These are phyloP conservation scores for Oscheius sp. DNA, from an alignment of 2,888 invertebrate species.

Conservation along the genomic window DNA sequence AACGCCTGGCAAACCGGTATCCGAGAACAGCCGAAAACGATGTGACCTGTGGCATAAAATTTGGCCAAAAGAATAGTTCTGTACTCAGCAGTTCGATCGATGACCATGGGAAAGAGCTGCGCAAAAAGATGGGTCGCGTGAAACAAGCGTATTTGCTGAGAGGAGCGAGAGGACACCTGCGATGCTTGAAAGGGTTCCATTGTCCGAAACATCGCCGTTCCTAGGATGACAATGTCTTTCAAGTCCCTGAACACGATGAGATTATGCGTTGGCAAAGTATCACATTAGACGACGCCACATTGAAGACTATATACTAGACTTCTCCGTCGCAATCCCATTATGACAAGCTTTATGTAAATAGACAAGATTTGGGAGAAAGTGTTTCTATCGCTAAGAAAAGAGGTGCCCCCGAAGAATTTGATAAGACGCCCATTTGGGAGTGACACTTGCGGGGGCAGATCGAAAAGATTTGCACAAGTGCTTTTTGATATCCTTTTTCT, in stretches of 20 bases:
- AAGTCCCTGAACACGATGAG: not conserved
- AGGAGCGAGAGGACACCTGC: not conserved
- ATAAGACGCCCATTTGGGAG: slow-evolving; percentile 9
- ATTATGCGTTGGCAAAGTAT: not conserved
- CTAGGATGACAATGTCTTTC: not conserved
- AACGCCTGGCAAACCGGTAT: slow-evolving; percentile 17
- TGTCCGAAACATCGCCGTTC: not conserved
- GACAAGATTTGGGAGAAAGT: not conserved
- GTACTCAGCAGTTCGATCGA: slow-evolving; percentile 20
- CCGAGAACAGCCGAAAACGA: not conserved
- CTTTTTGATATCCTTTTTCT: no score
- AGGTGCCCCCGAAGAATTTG: not conserved
- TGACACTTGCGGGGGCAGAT: not conserved
- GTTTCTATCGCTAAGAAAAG: not conserved
- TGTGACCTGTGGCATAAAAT: no score
- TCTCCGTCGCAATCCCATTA: not conserved
- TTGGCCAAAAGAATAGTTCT: not conserved
- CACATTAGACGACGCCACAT: slow-evolving; percentile 3
- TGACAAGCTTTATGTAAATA: slow-evolving; percentile 11
- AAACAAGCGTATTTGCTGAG: slow-evolving; percentile 16
- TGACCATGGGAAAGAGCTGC: slow-evolving; percentile 21
- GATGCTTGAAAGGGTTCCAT: not conserved
- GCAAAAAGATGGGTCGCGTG: slow-evolving; percentile 21
- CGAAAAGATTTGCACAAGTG: no score
- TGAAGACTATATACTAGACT: not conserved